phyloP scores from a whole-genome alignment of 2,888 invertebrate genomes.

The Ectemnius cavifrons region DNA sequence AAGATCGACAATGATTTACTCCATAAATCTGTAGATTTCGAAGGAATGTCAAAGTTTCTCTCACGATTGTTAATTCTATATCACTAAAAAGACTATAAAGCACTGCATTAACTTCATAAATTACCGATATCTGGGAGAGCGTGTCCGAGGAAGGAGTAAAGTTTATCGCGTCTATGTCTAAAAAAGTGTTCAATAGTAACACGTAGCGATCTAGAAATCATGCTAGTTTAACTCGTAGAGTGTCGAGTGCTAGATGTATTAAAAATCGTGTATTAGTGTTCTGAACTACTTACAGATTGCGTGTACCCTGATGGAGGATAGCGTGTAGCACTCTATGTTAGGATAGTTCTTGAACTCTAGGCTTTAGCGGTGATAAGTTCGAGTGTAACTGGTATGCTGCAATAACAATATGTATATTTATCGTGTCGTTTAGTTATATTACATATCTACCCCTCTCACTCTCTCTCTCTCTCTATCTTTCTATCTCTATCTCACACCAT shows the following conservation, averaged over 20 bases:
- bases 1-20: too few species aligned
- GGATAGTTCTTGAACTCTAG: constrained; percentile 50
- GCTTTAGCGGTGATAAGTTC: constrained; percentile 58
- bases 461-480: too few species aligned
- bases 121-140: too few species aligned
- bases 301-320: constrained; percentile 50
- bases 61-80: too few species aligned
- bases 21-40: too few species aligned
- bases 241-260: constrained; percentile 56
- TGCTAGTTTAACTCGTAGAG: constrained; percentile 47
- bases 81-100: too few species aligned
- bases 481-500: constrained; percentile 46
- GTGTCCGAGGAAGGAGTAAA: too few species aligned
- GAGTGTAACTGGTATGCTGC: constrained; percentile 64
- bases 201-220: constrained; percentile 46
- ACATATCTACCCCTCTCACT: too few species aligned
- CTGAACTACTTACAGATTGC: constrained; percentile 50
- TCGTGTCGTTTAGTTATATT: constrained; percentile 53
- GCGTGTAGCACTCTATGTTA: constrained; percentile 55
- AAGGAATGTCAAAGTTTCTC: too few species aligned
- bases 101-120: too few species aligned
- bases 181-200: constrained; percentile 49
- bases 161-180: constrained; percentile 46
- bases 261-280: constrained; percentile 51
- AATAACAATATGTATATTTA: constrained; percentile 53